Evolutionary conservation across 92 coral and sea anemone genomes (phyloP).

Genomic region (Micromussa lordhowensis): DNA sequence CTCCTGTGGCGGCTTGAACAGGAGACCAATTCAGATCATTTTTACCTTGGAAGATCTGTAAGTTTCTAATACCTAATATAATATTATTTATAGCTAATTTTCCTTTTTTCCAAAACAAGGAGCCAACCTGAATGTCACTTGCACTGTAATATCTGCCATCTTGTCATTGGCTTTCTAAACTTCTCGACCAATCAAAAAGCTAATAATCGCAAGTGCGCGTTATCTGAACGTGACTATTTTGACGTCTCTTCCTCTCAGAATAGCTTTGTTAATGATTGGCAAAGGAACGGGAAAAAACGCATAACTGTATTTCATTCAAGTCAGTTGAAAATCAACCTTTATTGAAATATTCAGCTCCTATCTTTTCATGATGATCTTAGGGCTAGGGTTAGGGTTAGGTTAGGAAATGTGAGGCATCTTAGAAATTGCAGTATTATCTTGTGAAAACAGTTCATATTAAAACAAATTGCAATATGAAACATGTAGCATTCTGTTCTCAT

Average conservation of each 20-base stretch:
- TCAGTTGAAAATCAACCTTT: no score
- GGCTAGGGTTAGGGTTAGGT: no score
- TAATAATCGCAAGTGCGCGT: not conserved
- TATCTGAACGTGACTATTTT: not conserved
- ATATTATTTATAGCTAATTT: no score
- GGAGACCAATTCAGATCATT: conserved; percentile 91
- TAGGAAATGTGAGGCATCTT: no score
- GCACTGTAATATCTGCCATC: no score
- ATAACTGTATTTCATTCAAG: no score
- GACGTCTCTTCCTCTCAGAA: not conserved
- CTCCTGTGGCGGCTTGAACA: conserved; percentile 97
- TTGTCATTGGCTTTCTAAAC: no score
- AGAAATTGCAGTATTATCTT: not conserved
- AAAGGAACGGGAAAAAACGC: not conserved
- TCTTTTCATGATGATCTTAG: no score
- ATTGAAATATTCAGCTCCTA: not conserved
- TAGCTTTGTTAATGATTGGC: not conserved
- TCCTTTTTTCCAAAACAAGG: not conserved
- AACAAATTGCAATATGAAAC: not conserved
- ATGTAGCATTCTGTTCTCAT: not conserved
- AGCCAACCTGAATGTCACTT: no score
- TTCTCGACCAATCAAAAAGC: not conserved
- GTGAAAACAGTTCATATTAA: not conserved
- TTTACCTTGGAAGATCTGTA: conserved; percentile 90
- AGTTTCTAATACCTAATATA: conserved; percentile 20